A percentile compares a stretch with the other conserved stretches of the same genome.
Evolutionary conservation across 2,888 invertebrate genomes (phyloP).

Genomic region (Drosophila ezoana): DNA sequence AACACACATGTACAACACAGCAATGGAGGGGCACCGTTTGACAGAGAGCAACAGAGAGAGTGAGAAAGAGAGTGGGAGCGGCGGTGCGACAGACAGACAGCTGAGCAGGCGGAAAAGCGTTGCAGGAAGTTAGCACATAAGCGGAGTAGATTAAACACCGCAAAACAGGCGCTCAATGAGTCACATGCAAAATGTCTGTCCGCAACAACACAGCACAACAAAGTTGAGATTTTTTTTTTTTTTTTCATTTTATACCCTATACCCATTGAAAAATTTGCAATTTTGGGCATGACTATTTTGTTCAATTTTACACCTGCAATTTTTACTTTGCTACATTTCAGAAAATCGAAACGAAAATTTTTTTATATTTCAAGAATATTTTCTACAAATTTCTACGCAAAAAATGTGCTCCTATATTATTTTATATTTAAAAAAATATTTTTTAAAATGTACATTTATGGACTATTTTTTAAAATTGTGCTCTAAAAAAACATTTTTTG

Average conservation of each 20-base stretch:
- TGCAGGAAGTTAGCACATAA: constrained; percentile 69
- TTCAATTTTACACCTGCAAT: neutral
- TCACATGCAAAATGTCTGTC: constrained; percentile 65
- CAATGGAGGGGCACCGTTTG: constrained; percentile 5
- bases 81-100: constrained; percentile 8
- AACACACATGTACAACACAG: constrained; percentile 70
- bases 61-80: constrained; percentile 2
- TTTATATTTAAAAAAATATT: too few species aligned
- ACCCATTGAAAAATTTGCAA: neutral
- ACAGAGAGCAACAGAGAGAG: neutral
- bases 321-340: too few species aligned
- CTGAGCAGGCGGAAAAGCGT: constrained; percentile 28
- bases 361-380: too few species aligned
- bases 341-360: too few species aligned
- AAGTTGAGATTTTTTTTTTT: constrained; percentile 49
- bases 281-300: neutral
- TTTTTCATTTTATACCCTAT: constrained; percentile 6
- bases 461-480: too few species aligned
- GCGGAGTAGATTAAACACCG: constrained; percentile 81
- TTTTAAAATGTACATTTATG: too few species aligned
- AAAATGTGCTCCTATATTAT: too few species aligned
- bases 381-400: too few species aligned
- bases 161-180: constrained; percentile 80
- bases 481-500: too few species aligned
- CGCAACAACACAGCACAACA: constrained; percentile 23